These are phyloP conservation scores for Lipophrys pholis DNA, from an alignment of 2,113 vertebrate genomes.

Conservation along the genomic window DNA sequence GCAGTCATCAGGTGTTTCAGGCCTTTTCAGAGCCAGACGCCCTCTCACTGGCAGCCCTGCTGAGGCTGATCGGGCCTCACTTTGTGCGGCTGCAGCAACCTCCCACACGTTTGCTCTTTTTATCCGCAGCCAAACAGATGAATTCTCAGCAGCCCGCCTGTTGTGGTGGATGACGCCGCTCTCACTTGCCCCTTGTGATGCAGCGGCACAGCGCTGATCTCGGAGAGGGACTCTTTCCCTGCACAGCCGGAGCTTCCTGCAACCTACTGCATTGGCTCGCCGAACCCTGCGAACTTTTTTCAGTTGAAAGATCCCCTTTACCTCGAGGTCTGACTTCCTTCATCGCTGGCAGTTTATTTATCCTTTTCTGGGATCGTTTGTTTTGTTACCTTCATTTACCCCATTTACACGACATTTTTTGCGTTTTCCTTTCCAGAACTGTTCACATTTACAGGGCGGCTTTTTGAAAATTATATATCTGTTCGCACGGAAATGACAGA, in stretches of 20 bases:
- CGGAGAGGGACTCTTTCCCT: conserved; percentile 4
- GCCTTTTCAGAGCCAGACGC: conserved; percentile 55
- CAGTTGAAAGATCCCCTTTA: conserved; percentile 11
- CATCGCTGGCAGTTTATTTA: too few relatives aligned
- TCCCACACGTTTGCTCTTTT: conserved; percentile 60
- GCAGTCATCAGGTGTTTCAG: conserved; percentile 68
- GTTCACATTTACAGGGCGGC: too few relatives aligned
- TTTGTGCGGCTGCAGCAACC: conserved; percentile 53
- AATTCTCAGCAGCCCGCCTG: conserved; percentile 36
- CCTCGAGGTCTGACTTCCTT: not conserved
- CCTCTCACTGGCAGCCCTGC: conserved; percentile 53
- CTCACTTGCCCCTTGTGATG: conserved; percentile 7
- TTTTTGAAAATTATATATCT: too few relatives aligned
- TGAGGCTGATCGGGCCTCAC: conserved; percentile 50
- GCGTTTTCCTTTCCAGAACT: too few relatives aligned
- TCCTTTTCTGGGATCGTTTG: too few relatives aligned
- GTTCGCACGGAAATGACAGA: too few relatives aligned
- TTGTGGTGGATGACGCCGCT: conserved; percentile 15
- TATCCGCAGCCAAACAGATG: conserved; percentile 46
- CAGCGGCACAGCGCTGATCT: conserved; percentile 8
- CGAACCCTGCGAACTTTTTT: conserved; percentile 6
- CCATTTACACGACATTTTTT: too few relatives aligned
- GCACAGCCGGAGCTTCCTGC: conserved; percentile 17
- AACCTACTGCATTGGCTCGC: not conserved
- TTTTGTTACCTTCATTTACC: too few relatives aligned